Base-by-base conservation (phyloP, 2,797 vertebrate genomes). In the Chelmon rostratus region DNA sequence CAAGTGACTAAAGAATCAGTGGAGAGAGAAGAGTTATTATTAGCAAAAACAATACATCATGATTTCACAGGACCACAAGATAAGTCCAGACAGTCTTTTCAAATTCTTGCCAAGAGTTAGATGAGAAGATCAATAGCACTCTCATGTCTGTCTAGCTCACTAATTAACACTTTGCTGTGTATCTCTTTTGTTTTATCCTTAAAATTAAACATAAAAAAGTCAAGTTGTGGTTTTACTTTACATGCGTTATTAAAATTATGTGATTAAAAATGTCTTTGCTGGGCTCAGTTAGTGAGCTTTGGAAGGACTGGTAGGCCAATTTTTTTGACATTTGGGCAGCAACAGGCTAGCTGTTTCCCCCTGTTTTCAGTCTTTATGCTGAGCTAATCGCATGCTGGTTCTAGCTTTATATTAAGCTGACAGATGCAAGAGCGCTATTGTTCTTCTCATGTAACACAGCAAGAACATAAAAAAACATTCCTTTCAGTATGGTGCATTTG, bases 1-100 rank as follows among this genome's bases (percentile, higher is more conserved):
- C 97, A 82, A 98, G 94, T 66, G 97, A 97, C 97, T 98, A 90
- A 19, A 92, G 80, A 85, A 86, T 37, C 54, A 82, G 88, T 47
- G 88, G 83, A 91, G 50, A 90, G 68, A 92, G 47, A 87, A 12
- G 52, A 76, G 42, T 62, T 57, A 81, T 40, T 49, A 56, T 81
- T 79, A 64, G 73, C 46, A 54, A 37, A 46, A 73, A 44, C 6
- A 46, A 47, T n/a, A 10, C 18, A 21, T 37, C 0, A 40, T 40
- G 25, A 61, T 28, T 76, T 59, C 59, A 50, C 31, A 65, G 56
- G 28, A 47, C 6, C 42, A 35, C 9, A 56, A 62, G 11, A 38
- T n/a, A 53, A 38, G 12, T 44, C 28, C 2, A 44, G 42, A 25
- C 7, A 3, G 38, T 44, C 46, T 25, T 64, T 46, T 54, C n/a